A percentile compares a stretch with the other conserved stretches of the same genome.
Evolutionary conservation across 2,797 vertebrate genomes (phyloP).

Genomic region (Prunella strophiata): DNA sequence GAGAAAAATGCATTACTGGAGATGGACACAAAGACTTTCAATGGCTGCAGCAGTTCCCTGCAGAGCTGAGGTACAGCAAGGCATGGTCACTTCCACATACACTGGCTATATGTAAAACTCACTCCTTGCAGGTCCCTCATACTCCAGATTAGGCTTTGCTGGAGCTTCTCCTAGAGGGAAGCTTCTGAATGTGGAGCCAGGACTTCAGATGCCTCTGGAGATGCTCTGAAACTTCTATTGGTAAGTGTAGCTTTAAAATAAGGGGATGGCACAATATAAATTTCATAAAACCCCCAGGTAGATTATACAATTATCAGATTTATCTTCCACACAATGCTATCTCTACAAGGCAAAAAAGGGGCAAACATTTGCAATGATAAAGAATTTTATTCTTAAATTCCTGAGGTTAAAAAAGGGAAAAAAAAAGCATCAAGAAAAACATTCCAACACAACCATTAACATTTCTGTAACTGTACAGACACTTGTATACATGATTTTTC

Average conservation of each 20-base stretch:
- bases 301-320: background rate
- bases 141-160: background rate
- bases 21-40: background rate
- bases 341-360: background rate
- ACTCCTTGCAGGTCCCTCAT: background rate
- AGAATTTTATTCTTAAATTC: conserved; percentile 71
- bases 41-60: background rate
- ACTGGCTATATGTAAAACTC: background rate
- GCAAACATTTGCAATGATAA: background rate
- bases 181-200: background rate
- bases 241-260: background rate
- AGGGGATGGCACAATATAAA: background rate
- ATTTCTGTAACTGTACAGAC: conserved; percentile 8
- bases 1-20: background rate
- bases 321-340: background rate
- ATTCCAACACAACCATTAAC: conserved; percentile 41
- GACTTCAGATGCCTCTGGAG: background rate
- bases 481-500: background rate
- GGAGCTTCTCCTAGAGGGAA: background rate
- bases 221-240: background rate
- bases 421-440: conserved; percentile 53
- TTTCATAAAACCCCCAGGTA: background rate
- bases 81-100: fast-evolving
- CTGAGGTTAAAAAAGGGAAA: conserved; percentile 64
- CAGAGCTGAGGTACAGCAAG: background rate